Conservation (phyloP, 2,113 vertebrate genomes). For the Irena cyanogastra region DNA sequence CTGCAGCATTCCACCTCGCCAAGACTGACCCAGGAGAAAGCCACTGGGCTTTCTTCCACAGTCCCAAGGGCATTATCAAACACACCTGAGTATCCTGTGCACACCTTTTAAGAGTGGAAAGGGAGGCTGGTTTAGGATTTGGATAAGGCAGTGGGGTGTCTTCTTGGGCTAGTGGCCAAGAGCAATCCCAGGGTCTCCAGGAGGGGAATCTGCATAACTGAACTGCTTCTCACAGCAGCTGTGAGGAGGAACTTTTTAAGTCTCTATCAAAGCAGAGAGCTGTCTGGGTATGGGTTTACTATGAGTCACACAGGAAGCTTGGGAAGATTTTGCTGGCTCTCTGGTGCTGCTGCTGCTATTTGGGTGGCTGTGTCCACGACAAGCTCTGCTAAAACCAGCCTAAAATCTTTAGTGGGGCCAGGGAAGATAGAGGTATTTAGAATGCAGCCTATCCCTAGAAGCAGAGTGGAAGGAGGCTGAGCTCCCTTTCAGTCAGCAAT, state of each 20-base stretch:
- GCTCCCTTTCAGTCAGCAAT: not conserved
- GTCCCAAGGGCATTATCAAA: not conserved
- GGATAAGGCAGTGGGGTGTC: rapidly evolving
- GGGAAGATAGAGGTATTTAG: rapidly evolving
- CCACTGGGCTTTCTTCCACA: not conserved
- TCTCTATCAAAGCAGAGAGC: not conserved
- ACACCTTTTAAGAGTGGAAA: not conserved
- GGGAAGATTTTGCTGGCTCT: not conserved
- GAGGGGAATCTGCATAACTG: not conserved
- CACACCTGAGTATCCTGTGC: not conserved
- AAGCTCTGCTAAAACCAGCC: not conserved
- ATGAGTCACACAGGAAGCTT: not conserved
- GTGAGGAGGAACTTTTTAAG: not conserved
- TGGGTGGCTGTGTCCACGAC: not conserved
- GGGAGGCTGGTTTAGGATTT: not conserved
- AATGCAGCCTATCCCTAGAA: not conserved
- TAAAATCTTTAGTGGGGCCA: not conserved
- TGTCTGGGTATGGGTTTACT: not conserved
- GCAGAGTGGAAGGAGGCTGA: not conserved
- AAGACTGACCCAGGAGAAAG: not conserved
- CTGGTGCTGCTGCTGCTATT: not conserved
- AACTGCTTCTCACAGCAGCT: not conserved
- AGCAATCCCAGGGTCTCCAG: not conserved
- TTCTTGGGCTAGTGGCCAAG: rapidly evolving
- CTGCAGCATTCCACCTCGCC: not conserved